These are phyloP conservation scores for Lucilia cuprina DNA, from an alignment of 1,140 invertebrate species.

Conservation along the genomic window DNA sequence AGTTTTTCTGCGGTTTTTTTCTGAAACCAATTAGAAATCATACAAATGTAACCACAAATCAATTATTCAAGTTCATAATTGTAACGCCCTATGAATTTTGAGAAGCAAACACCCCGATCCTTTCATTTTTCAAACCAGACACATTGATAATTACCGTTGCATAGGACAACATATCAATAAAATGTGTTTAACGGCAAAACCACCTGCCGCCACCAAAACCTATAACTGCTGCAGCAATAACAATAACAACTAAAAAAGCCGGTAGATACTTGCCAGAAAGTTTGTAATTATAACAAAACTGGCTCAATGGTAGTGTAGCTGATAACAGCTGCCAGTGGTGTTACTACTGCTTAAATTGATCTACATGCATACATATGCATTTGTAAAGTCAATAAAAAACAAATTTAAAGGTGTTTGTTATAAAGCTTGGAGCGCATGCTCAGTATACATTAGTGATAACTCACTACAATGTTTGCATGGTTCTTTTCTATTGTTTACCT, in stretches of 20 bases:
- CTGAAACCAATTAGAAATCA: not conserved
- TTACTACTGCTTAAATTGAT: not conserved
- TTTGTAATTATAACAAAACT: not conserved
- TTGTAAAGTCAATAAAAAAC: not conserved
- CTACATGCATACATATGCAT: not conserved
- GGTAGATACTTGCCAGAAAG: not conserved
- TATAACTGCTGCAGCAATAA: not conserved
- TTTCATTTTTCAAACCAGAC: not conserved
- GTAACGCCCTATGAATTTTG: slow-evolving; percentile 21
- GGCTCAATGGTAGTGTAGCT: not conserved
- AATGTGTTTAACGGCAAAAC: slow-evolving; percentile 16
- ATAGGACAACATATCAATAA: slow-evolving; percentile 19
- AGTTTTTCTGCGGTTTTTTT: not conserved
- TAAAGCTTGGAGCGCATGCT: slow-evolving; percentile 8
- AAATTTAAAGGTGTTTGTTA: slow-evolving; percentile 12
- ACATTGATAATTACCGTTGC: slow-evolving; percentile 14
- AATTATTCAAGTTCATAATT: not conserved
- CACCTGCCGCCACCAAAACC: slow-evolving; percentile 20
- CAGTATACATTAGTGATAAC: not conserved
- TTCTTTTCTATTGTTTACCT: not conserved
- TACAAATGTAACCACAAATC: not conserved
- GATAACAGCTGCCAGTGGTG: slow-evolving; percentile 12
- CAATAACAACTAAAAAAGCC: not conserved
- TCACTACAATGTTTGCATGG: no score
- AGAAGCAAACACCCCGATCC: not conserved